A percentile compares a stretch with the other conserved stretches of the same genome.
Conservation (phyloP, 2,888 invertebrate species). For the Athalia rosae region DNA sequence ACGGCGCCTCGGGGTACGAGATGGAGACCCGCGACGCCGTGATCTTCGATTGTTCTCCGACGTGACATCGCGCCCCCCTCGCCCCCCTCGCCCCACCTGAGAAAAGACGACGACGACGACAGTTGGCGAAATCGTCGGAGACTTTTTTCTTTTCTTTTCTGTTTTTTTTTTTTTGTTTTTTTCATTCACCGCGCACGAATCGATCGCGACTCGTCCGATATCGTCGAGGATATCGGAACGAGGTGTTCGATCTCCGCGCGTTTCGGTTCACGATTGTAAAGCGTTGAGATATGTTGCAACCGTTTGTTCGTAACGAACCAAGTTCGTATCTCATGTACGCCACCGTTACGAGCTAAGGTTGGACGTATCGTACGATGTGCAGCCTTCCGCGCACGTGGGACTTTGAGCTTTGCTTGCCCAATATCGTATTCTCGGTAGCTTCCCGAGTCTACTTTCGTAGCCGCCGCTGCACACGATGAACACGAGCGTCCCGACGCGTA, state of each 20-base stretch:
- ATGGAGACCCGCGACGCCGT: neutral
- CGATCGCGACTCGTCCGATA: constrained; percentile 36
- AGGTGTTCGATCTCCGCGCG: constrained; percentile 2
- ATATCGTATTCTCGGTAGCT: neutral
- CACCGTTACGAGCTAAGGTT: constrained; percentile 22
- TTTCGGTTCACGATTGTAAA: constrained; percentile 41
- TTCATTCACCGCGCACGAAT: neutral
- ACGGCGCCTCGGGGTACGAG: constrained; percentile 22
- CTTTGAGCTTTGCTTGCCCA: constrained; percentile 32
- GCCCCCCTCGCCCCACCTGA: too few species aligned
- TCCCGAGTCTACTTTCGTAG: constrained; percentile 16
- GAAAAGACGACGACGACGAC: too few species aligned
- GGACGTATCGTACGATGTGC: constrained; percentile 36
- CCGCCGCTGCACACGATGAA: neutral
- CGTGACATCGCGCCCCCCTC: constrained; percentile 15
- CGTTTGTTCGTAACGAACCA: constrained; percentile 15
- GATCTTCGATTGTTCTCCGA: constrained; percentile 32
- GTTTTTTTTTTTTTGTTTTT: too few species aligned
- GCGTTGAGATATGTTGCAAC: constrained; percentile 32
- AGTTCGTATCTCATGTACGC: neutral
- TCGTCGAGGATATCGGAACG: too few species aligned
- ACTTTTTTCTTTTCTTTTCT: neutral
- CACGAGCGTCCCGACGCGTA: neutral
- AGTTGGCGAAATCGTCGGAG: neutral
- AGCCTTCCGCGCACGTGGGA: constrained; percentile 38